These are phyloP conservation scores for Antidorcas marsupialis DNA, from an alignment of 2,113 vertebrate species.

Conservation along the genomic window DNA sequence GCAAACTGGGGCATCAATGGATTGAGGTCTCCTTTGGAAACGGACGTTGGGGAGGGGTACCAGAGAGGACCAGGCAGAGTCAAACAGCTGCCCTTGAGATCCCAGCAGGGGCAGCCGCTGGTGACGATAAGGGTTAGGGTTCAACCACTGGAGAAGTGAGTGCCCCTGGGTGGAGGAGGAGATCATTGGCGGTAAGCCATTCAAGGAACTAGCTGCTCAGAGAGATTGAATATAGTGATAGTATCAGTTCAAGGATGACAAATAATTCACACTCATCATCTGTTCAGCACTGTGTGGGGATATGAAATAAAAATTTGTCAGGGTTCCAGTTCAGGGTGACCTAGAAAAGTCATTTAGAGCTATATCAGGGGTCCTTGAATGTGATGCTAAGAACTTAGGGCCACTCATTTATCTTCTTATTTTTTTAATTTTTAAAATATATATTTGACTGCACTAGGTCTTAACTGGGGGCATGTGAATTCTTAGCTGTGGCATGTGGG, in stretches of 20 bases:
- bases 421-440: background rate
- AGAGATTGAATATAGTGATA: rapidly evolving
- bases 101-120: background rate
- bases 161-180: background rate
- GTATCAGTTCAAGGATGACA: background rate
- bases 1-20: rapidly evolving
- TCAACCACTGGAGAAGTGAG: background rate
- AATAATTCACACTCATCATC: background rate
- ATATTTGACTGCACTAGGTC: background rate
- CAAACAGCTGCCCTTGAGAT: background rate
- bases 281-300: background rate
- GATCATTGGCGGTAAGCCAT: background rate
- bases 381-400: background rate
- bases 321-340: background rate
- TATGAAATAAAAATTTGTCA: background rate
- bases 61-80: background rate
- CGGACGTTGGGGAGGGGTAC: background rate
- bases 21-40: rapidly evolving
- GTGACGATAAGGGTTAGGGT: background rate
- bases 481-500: background rate
- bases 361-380: background rate
- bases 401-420: background rate
- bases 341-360: background rate
- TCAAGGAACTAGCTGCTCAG: background rate
- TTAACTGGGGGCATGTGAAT: background rate